Evolutionary conservation across 2,113 vertebrate genomes (phyloP), one percentile per base, ranked within the genome.

Genomic region (Condylura cristata): DNA sequence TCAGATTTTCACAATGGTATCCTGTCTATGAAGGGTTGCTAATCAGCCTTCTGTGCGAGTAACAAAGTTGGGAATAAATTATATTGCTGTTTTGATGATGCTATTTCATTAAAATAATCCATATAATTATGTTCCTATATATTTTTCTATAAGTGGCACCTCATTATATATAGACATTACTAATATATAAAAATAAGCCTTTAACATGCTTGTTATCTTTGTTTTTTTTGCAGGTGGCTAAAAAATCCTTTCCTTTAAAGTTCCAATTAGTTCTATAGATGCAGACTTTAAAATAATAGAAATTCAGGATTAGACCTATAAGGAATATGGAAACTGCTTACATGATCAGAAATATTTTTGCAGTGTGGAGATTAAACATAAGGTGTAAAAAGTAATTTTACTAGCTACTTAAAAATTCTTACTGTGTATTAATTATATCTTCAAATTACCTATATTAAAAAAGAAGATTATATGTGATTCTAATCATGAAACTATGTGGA

Each of bases 391-490:
- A 83, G 22, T 83, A 86, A 89, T 39, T 56, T 93, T 56, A 89
- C 13, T 76, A 70, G 10, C 75, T 76, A 61, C 89, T 88, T 75
- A 53, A 72, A 87, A 84, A 79, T 6, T 78, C 60, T 24, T 44
- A 65, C 22, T 53, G 88, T 80, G 44, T 61, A 84, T 72, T 71
- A 87, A n/a, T 61, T 48, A 81, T n/a, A 2, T 41, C 28, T 61
- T 75, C 22, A 94, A 81, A 92, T 85, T 34, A 72, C 22, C 17
- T 87, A 87, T 13, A 63, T 3, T 86, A 32, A 90, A 92, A 90
- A 65, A 75, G 51, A 39, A 1, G 6, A 83, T n/a, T 39, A 68
- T 72, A 10, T 41, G 12, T 61, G 78, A 86, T 2, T 81, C 13
- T 87, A 48, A 90, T 46, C n/a, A 74, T n/a, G 78, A 79, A 89